Evolutionary conservation across 37 sponge, comb jelly and placozoan species (phyloP).

Genomic region (Sycon ciliatum): DNA sequence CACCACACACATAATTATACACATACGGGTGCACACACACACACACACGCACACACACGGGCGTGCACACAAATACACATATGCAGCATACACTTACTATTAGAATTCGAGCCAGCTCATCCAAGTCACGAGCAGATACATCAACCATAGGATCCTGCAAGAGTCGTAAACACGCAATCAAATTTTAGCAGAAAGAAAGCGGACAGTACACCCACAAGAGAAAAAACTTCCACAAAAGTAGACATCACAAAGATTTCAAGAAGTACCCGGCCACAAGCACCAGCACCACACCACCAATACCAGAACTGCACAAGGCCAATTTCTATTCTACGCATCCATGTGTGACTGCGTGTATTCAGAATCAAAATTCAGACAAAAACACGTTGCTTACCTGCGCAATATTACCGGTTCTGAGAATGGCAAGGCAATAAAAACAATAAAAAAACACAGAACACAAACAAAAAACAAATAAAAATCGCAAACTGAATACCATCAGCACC

Average conservation of each 20-base stretch:
- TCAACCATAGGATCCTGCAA: slow-evolving; percentile 2
- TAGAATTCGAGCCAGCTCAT: slow-evolving; percentile 5
- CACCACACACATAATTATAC: too few relatives aligned
- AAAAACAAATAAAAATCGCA: not conserved
- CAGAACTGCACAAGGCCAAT: too few relatives aligned
- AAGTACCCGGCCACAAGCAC: too few relatives aligned
- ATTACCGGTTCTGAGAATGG: not conserved
- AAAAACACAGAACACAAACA: not conserved
- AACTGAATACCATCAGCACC: not conserved
- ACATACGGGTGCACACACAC: too few relatives aligned
- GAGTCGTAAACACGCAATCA: not conserved
- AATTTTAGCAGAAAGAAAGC: not conserved
- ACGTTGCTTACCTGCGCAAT: slow-evolving; percentile 14
- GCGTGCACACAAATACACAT: slow-evolving; percentile 16
- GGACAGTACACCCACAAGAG: not conserved
- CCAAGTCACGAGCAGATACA: slow-evolving; percentile 14
- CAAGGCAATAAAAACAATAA: not conserved
- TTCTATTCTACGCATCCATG: too few relatives aligned
- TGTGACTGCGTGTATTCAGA: too few relatives aligned
- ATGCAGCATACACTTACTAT: not conserved
- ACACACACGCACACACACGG: not conserved
- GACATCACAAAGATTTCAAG: too few relatives aligned
- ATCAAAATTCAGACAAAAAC: too few relatives aligned
- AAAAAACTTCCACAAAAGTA: not conserved
- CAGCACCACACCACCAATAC: too few relatives aligned